A percentile compares a stretch with the other conserved stretches of the same genome.
These are phyloP conservation scores for Steinernema carpocapsae DNA, from an alignment of 2,888 invertebrate genomes.

Conservation along the genomic window DNA sequence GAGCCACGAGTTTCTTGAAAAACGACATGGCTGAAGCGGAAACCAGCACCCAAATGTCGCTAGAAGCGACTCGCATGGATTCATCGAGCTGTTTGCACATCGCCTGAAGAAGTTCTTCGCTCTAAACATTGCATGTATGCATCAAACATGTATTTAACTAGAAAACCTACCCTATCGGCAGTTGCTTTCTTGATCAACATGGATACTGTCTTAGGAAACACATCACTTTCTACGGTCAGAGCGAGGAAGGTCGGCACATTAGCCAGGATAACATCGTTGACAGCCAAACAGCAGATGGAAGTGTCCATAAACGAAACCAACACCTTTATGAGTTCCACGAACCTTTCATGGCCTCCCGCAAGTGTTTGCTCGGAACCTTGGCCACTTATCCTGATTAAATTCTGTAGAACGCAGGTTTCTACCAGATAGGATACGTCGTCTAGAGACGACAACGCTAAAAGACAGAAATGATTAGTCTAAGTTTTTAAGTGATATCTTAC, in stretches of 20 bases:
- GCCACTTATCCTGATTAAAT: background rate
- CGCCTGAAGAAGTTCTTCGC: constrained; percentile 35
- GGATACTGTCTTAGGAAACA: background rate
- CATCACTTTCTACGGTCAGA: background rate
- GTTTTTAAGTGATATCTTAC: background rate
- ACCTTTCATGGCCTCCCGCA: background rate
- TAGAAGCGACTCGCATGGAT: constrained; percentile 38
- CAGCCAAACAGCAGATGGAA: constrained; percentile 10
- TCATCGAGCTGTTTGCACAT: constrained; percentile 31
- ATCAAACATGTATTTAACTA: background rate
- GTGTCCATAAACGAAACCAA: constrained; percentile 21
- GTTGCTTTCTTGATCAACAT: constrained; percentile 9
- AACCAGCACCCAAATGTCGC: constrained; percentile 50
- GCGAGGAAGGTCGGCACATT: background rate
- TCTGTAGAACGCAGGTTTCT: constrained; percentile 2
- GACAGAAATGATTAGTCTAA: background rate
- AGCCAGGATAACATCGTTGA: background rate
- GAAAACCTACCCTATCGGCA: background rate
- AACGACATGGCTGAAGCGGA: constrained; percentile 48
- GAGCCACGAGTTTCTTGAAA: constrained; percentile 38
- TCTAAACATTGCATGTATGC: constrained; percentile 24
- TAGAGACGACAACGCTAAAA: background rate
- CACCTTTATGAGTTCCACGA: background rate
- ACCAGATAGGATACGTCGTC: constrained; percentile 14
- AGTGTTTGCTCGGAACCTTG: background rate